A percentile compares a stretch with the other conserved stretches of the same genome.
These are phyloP conservation scores for Pollenia griseotomentosa DNA, from an alignment of 2,888 invertebrate genomes.

Conservation along the genomic window DNA sequence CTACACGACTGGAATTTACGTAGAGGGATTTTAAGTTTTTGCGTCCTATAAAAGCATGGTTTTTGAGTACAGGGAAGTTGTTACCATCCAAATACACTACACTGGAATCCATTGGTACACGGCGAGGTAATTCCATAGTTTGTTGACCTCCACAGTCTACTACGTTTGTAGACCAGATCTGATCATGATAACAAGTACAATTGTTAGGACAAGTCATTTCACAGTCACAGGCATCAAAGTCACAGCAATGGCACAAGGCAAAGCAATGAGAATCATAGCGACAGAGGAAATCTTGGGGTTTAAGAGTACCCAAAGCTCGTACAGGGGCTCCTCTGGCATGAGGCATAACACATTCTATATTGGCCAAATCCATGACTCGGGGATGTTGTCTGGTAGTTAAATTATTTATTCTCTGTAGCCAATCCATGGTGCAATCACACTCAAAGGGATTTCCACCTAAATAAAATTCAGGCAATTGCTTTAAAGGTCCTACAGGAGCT, in stretches of 20 bases:
- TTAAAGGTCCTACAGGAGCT: constrained; percentile 87
- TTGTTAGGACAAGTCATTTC: constrained; percentile 98
- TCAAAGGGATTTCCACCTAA: constrained; percentile 96
- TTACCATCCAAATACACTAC: constrained; percentile 97
- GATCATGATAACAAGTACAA: constrained; percentile 97
- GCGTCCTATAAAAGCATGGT: constrained; percentile 96
- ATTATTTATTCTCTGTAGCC: constrained; percentile 95
- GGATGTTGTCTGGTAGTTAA: constrained; percentile 94
- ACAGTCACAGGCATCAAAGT: constrained; percentile 98
- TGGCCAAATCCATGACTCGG: constrained; percentile 94
- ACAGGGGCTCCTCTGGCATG: constrained; percentile 93
- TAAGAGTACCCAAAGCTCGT: constrained; percentile 90
- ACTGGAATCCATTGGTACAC: constrained; percentile 98
- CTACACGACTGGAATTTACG: constrained; percentile 93
- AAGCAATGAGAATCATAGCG: constrained; percentile 97
- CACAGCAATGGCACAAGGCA: constrained; percentile 97
- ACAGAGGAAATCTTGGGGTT: constrained; percentile 95
- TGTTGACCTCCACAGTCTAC: constrained; percentile 94
- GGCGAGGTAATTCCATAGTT: constrained; percentile 91
- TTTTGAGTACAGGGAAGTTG: constrained; percentile 92
- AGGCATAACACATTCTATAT: constrained; percentile 94
- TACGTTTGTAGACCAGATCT: constrained; percentile 96
- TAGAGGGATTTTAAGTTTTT: constrained; percentile 95
- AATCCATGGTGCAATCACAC: constrained; percentile 98
- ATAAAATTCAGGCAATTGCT: constrained; percentile 93